phyloP scores from a whole-genome alignment of 2,113 vertebrate genomes.

The Silurus asotus region DNA sequence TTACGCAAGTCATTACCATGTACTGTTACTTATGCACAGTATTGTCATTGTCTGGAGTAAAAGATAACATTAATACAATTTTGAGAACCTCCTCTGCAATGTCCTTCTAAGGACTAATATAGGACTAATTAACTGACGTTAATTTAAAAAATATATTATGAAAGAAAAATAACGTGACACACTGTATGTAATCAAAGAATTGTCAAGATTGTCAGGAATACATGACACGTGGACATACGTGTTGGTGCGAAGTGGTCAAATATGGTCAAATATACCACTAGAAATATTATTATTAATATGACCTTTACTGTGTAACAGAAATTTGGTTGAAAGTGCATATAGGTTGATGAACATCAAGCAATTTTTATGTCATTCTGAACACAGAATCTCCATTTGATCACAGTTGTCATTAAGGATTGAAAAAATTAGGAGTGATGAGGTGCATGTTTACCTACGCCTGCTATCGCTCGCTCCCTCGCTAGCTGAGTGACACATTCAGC shows the following conservation, averaged over 20 bases:
- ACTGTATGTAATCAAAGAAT: neutral
- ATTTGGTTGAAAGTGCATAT: neutral
- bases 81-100: neutral
- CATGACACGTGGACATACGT: neutral
- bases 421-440: slow-evolving; percentile 19
- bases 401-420: slow-evolving; percentile 4
- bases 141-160: too few relatives aligned
- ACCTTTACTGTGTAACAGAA: neutral
- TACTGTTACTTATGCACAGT: neutral
- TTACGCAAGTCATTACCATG: neutral
- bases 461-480: neutral
- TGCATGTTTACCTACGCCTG: slow-evolving; percentile 14
- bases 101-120: neutral
- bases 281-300: neutral
- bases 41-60: neutral
- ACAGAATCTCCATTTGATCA: slow-evolving; percentile 8
- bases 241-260: neutral
- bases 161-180: neutral
- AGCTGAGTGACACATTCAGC: slow-evolving; percentile 48
- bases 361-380: neutral
- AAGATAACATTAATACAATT: neutral
- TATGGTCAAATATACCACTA: neutral
- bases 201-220: neutral
- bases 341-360: neutral
- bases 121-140: neutral